phyloP scores from a whole-genome alignment of 2,888 invertebrate genomes.

The Temnothorax unifasciatus region DNA sequence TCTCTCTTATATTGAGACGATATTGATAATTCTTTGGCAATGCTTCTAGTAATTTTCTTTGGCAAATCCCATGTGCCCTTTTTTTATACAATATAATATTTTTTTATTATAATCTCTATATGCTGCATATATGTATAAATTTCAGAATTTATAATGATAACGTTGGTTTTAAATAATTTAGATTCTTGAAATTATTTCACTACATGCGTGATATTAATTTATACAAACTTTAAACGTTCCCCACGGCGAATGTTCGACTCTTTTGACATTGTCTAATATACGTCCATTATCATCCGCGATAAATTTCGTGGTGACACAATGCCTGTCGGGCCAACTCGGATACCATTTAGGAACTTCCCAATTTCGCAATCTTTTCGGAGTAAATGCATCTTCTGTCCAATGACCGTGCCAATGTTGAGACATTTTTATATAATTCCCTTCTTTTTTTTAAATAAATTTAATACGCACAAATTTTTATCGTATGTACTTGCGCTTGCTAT shows the following conservation, averaged over 20 bases:
- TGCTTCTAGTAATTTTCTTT: constrained; percentile 72
- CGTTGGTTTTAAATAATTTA: constrained; percentile 14
- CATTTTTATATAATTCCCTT: constrained; percentile 65
- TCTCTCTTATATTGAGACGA: constrained; percentile 68
- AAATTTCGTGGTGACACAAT: constrained; percentile 76
- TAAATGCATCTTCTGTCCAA: constrained; percentile 78
- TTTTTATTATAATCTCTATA: constrained; percentile 10
- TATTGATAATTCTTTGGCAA: constrained; percentile 75
- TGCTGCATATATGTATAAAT: background rate
- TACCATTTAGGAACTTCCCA: constrained; percentile 82
- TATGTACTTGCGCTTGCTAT: background rate
- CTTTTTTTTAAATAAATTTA: constrained; percentile 6
- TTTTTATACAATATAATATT: constrained; percentile 19
- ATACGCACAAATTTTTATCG: background rate
- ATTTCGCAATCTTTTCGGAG: constrained; percentile 76
- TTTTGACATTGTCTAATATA: constrained; percentile 69
- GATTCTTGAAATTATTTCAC: background rate
- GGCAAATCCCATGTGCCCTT: constrained; percentile 79
- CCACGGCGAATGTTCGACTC: constrained; percentile 71
- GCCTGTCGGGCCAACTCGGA: constrained; percentile 76
- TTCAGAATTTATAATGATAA: background rate
- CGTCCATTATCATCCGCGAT: constrained; percentile 76
- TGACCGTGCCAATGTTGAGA: constrained; percentile 80
- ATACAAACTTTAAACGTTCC: constrained; percentile 75
- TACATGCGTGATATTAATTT: constrained; percentile 9